Percentiles rank a stretch among this genome's conserved stretches.
These are phyloP conservation scores for Hippocampus kuda DNA, from an alignment of 2,797 vertebrate species.

Conservation along the genomic window DNA sequence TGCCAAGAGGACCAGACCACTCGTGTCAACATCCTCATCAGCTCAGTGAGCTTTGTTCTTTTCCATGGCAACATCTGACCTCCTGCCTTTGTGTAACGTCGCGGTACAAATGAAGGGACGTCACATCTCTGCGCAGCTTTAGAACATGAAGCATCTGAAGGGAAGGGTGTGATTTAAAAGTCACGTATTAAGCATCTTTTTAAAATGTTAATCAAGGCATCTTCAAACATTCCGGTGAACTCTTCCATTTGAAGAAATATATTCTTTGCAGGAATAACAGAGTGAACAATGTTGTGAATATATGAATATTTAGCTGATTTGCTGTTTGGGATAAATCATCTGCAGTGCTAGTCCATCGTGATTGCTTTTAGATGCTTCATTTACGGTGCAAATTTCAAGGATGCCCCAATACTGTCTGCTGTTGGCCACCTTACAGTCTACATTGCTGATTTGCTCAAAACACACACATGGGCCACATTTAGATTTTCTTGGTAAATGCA, in stretches of 20 bases:
- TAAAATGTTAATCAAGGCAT: neutral
- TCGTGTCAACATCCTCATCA: slow-evolving; percentile 12
- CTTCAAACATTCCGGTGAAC: neutral
- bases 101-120: slow-evolving; percentile 1
- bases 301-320: neutral
- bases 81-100: neutral
- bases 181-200: neutral
- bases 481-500: too few relatives aligned
- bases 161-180: neutral
- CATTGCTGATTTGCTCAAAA: neutral
- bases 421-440: neutral
- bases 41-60: slow-evolving; percentile 30
- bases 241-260: neutral
- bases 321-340: slow-evolving; percentile 1
- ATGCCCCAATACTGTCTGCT: neutral
- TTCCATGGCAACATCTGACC: neutral
- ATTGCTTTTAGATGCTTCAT: neutral
- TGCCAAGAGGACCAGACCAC: slow-evolving; percentile 52
- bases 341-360: neutral
- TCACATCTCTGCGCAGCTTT: neutral
- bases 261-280: neutral
- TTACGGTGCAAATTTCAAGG: neutral
- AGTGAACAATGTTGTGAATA: slow-evolving; percentile 5
- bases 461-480: neutral
- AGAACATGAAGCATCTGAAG: neutral